Percentiles rank a stretch among this genome's conserved stretches.
These are phyloP conservation scores for Gorsachius magnificus DNA, from an alignment of 2,797 vertebrate genomes.

Conservation along the genomic window DNA sequence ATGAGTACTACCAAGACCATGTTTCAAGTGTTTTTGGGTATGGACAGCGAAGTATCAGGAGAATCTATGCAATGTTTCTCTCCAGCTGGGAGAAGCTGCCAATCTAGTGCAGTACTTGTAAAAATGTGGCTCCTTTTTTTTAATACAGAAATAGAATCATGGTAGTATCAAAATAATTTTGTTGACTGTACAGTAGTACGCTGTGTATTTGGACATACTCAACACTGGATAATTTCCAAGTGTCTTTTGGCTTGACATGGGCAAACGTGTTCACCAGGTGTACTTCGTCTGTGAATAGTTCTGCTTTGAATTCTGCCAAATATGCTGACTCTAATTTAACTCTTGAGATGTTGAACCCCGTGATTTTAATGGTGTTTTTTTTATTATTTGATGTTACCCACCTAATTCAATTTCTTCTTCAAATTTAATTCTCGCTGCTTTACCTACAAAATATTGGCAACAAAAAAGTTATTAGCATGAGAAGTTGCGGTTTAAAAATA, in stretches of 20 bases:
- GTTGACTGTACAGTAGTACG: slow-evolving; percentile 23
- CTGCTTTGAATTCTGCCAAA: slow-evolving; percentile 35
- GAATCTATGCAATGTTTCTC: neutral
- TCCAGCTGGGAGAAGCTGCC: neutral
- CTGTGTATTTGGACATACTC: slow-evolving; percentile 34
- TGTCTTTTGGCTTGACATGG: slow-evolving; percentile 25
- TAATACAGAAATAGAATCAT: neutral
- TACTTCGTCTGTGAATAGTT: slow-evolving; percentile 11
- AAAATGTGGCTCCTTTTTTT: neutral
- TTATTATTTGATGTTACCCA: neutral
- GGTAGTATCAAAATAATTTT: neutral
- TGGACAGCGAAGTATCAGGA: neutral
- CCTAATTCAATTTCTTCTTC: neutral
- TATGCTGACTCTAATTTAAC: slow-evolving; percentile 18
- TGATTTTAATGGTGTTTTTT: neutral
- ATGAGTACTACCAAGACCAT: neutral
- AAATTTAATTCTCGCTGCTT: neutral
- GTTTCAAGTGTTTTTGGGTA: neutral
- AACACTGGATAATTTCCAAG: neutral
- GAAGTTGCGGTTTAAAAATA: neutral
- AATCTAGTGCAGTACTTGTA: neutral
- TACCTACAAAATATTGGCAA: neutral
- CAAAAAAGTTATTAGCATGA: neutral
- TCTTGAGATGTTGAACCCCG: neutral
- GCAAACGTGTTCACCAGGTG: slow-evolving; percentile 50